Conservation (phyloP, 2,113 vertebrate genomes). For the Melozone crissalis region DNA sequence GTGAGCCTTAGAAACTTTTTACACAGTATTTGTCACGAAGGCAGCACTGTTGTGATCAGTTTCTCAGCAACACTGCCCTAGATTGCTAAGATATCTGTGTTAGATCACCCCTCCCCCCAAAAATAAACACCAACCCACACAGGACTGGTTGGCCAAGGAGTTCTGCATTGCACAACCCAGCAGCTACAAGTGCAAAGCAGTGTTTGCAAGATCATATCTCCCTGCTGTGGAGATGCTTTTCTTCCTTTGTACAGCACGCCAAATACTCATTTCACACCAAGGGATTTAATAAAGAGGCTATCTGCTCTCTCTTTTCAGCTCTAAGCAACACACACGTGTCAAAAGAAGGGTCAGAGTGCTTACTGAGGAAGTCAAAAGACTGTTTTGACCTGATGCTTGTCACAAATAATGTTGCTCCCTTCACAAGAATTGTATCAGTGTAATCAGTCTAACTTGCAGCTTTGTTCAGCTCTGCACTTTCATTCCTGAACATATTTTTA, state of each 20-base stretch:
- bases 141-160: not conserved
- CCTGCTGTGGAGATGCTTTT: not conserved
- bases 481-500: not conserved
- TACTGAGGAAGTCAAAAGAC: not conserved
- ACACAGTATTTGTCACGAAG: not conserved
- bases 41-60: not conserved
- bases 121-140: not conserved
- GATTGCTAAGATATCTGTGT: not conserved
- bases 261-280: not conserved
- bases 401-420: not conserved
- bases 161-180: conserved; percentile 4
- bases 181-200: not conserved
- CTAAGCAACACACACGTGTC: not conserved
- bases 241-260: not conserved
- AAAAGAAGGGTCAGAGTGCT: not conserved
- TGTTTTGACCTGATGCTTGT: not conserved
- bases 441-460: not conserved
- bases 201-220: not conserved
- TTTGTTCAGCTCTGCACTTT: not conserved
- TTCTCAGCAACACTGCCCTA: not conserved
- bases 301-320: not conserved
- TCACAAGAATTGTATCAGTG: not conserved
- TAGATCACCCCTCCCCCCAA: not conserved
- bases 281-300: not conserved
- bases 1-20: not conserved